Conservation (phyloP, 2,888 invertebrate species). For the Catocala fraxini region DNA sequence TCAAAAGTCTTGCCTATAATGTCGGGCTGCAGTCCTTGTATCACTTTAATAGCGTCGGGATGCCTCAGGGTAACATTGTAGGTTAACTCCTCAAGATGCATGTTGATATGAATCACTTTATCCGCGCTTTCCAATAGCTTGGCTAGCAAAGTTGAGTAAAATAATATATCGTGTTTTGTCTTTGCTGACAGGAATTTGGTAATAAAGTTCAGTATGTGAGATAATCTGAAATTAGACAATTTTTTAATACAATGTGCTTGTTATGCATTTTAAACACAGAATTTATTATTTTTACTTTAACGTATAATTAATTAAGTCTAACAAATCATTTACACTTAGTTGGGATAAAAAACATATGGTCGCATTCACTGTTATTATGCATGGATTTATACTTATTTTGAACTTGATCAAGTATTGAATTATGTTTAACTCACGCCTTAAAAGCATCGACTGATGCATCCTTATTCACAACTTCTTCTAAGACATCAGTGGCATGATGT, state of each 20-base stretch:
- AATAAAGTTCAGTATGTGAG: conserved; percentile 68
- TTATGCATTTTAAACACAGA: too few relatives aligned
- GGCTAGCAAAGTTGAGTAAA: conserved; percentile 76
- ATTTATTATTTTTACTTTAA: too few relatives aligned
- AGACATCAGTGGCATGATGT: conserved; percentile 57
- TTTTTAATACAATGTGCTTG: background rate
- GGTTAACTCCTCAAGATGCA: conserved; percentile 76
- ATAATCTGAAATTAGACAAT: conserved; percentile 63
- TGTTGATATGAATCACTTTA: conserved; percentile 71
- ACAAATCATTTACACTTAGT: too few relatives aligned
- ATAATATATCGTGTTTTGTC: conserved; percentile 69
- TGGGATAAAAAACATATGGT: too few relatives aligned
- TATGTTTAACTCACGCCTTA: conserved; percentile 70
- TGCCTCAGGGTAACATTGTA: conserved; percentile 76
- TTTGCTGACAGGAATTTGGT: conserved; percentile 69
- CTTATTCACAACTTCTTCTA: conserved; percentile 53
- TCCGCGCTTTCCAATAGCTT: conserved; percentile 76
- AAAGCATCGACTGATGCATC: conserved; percentile 63
- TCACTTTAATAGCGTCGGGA: conserved; percentile 67
- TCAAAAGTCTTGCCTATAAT: conserved; percentile 74
- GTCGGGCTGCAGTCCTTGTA: conserved; percentile 62
- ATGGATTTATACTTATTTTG: background rate
- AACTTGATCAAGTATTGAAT: too few relatives aligned
- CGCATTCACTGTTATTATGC: background rate
- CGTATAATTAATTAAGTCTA: too few relatives aligned